Evolutionary conservation across 2,113 vertebrate species (phyloP), one percentile per base, ranked within the genome.

Genomic region (Platichthys stellatus): DNA sequence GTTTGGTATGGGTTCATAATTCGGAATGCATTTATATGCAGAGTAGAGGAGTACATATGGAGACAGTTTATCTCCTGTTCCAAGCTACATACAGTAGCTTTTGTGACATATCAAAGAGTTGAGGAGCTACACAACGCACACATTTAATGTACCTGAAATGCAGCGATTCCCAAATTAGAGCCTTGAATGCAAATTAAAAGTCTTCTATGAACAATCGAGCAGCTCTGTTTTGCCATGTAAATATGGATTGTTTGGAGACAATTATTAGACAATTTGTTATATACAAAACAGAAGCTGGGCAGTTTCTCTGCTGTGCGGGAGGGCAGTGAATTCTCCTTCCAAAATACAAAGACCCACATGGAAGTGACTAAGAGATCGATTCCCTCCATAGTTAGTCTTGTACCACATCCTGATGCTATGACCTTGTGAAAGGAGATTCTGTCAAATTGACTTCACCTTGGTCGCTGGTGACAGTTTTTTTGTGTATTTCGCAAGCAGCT

Each of bases 281-380:
- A 53, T 31, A 59, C 47, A 35, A 63, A 77, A 76, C 68, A 59
- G 64, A 70, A 56, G 63, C 68, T 65, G 18, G 24, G 31, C 38
- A 47, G 31, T 76, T 74, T 73, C 21, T 57, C 63, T 68, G 31
- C 76, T 63, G 21, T 60, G 45, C 38, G 66, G 49, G 10, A 72
- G 51, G 47, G 49, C 60, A 63, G 84, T 60, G 28, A 78, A 86
- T 45, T 35, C 64, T 72, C 43, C 3, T 5, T 74, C 35, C 69
- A 63, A 5, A 65, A 58, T 15, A 38, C 64, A 61, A 68, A 80
- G n/a, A 63, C n/a, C 57, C 86, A 89, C 65, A 78, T 91, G 85
- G 71, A 85, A 80, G 57, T 59, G 45, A 88, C 90, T 78, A 69
- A 40, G 38, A 72, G 56, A 73, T 73, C 61, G 72, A 62, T 69